Evolutionary conservation across 2,797 vertebrate genomes (phyloP).

Genomic region (Oreortyx pictus): DNA sequence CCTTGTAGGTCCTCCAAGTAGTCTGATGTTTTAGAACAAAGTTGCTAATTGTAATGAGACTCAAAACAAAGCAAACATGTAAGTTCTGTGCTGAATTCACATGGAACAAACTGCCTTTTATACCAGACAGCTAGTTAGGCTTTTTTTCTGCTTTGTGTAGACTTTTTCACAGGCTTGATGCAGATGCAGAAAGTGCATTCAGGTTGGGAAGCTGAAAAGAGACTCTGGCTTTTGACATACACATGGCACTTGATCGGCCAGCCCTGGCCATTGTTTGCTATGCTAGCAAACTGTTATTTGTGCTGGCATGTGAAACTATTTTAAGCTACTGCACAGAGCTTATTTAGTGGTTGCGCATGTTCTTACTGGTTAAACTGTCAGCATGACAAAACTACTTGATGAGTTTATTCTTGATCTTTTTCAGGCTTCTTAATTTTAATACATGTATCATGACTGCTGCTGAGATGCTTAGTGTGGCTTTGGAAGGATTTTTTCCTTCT

Average conservation of each 20-base stretch:
- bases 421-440: not conserved
- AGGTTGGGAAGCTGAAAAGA: conserved; percentile 22
- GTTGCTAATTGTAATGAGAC: conserved; percentile 17
- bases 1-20: not conserved
- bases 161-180: not conserved
- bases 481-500: not conserved
- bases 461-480: not conserved
- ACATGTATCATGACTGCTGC: not conserved
- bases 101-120: conserved; percentile 41
- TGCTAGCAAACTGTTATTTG: conserved; percentile 51
- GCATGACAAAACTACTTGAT: not conserved
- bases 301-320: conserved; percentile 59
- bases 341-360: conserved; percentile 48
- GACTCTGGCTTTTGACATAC: not conserved
- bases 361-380: conserved; percentile 45
- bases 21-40: not conserved
- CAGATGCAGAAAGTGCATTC: conserved; percentile 17
- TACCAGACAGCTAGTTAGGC: conserved; percentile 14
- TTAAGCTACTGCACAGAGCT: conserved; percentile 47
- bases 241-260: not conserved
- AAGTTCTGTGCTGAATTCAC: conserved; percentile 28
- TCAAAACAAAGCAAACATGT: conserved; percentile 20
- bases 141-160: not conserved
- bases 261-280: conserved; percentile 59
- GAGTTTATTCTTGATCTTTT: not conserved